Evolutionary conservation across 2,113 vertebrate genomes (phyloP).

Genomic region (Archocentrus centrarchus): DNA sequence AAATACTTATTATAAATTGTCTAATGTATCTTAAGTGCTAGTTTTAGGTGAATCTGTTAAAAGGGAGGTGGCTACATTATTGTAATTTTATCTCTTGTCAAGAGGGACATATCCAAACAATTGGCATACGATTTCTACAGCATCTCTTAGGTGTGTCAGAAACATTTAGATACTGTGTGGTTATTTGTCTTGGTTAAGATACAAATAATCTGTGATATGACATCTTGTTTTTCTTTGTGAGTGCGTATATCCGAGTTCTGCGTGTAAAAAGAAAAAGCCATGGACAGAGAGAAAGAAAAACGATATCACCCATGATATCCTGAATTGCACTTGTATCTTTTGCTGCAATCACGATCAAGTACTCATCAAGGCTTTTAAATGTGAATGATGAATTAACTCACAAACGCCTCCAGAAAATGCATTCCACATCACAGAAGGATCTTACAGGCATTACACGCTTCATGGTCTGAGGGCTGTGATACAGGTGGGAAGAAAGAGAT

Average conservation of each 20-base stretch:
- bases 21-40: background rate
- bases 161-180: background rate
- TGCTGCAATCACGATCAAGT: constrained; percentile 8
- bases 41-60: background rate
- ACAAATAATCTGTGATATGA: background rate
- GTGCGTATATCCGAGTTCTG: background rate
- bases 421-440: constrained; percentile 13
- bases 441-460: constrained; percentile 9
- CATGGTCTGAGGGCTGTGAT: constrained; percentile 12
- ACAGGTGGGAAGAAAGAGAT: constrained; percentile 20
- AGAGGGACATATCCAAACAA: background rate
- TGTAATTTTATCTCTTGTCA: background rate
- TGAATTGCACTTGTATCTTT: background rate
- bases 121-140: background rate
- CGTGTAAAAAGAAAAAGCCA: no score
- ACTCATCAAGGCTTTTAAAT: constrained; percentile 29
- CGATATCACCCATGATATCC: background rate
- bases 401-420: constrained; percentile 23
- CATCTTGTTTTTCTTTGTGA: background rate
- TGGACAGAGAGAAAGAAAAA: background rate
- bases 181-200: background rate
- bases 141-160: background rate
- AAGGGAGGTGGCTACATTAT: background rate
- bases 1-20: background rate
- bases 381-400: constrained; percentile 30